A percentile compares a stretch with the other conserved stretches of the same genome.
phyloP scores from a whole-genome alignment of 2,113 vertebrate species.

The Proterorhinus semilunaris region DNA sequence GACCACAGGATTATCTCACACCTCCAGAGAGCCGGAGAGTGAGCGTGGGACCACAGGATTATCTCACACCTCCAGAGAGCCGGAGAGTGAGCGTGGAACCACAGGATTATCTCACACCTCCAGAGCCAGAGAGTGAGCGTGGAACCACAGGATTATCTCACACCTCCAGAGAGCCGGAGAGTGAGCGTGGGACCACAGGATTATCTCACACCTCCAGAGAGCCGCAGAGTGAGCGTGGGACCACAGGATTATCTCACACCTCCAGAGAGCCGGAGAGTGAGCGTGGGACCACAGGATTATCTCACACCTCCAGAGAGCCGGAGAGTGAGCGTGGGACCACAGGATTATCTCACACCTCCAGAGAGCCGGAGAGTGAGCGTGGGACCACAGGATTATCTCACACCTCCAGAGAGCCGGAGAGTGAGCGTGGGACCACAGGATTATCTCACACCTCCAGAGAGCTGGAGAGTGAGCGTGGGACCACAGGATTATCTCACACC shows the following conservation, averaged over 20 bases:
- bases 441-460: background rate
- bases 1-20: background rate
- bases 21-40: accelerated
- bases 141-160: background rate
- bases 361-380: background rate
- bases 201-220: background rate
- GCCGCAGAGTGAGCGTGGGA: slow-evolving; percentile 8
- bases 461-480: slow-evolving; percentile 6
- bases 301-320: background rate
- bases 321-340: slow-evolving; percentile 15
- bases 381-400: background rate
- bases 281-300: slow-evolving; percentile 23
- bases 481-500: background rate
- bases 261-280: background rate
- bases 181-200: slow-evolving; percentile 24
- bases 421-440: slow-evolving; percentile 24
- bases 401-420: no score
- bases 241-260: background rate
- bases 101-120: background rate
- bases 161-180: no score
- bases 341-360: background rate
- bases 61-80: background rate
- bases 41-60: slow-evolving; percentile 25
- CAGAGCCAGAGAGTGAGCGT: slow-evolving; percentile 1
- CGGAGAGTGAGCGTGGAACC: slow-evolving; percentile 11